Base-by-base conservation (phyloP, 1,140 invertebrate genomes). In the Dysdera silvatica region DNA sequence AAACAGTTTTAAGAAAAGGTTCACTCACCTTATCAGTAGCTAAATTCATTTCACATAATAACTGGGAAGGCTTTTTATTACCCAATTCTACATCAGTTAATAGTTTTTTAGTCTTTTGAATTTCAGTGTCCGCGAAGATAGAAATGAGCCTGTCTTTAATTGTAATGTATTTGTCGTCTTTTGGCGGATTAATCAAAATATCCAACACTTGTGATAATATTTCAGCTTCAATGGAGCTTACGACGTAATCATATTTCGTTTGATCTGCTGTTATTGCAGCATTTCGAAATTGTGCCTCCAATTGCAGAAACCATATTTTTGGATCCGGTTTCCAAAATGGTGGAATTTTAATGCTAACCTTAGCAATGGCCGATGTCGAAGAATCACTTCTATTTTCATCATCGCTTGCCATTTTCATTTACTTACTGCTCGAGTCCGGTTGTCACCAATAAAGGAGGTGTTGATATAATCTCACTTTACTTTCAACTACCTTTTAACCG, bases 161-260 rank as follows among this genome's bases (percentile, higher is more conserved):
- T 12, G 41, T 18, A n/a, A n/a, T 45, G 10, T 18, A 26, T 2
- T 31, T 51, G 48, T 51, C 48, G 24, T 14, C 48, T 18, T 51
- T 51, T 31, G 6, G 48, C 4, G 48, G 48, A 31, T 51, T 51
- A 20, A 18, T 53, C 26, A 53, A 18, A 16, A 53, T 53, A 20
- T 53, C 51, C n/a, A n/a, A n/a, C 7, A 33, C 51, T 8, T 28
- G 18, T n/a, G 31, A 18, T 16, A 53, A 33, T 8, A 14, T 20
- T 53, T 53, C 51, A 33, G 2, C 51, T 33, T 53, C 51, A 20
- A 53, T 33, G 18, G 51, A 33, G n/a, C 51, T 26, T 6, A 16
- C 31, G 29, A 53, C 29, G 10, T 33, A 14, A 35, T 53, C 51
- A 35, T 53, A 53, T 53, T 53, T 53, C 2, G 51, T 53, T 35